Evolutionary conservation across 2,888 invertebrate genomes (phyloP).

Genomic region (Trilocha varians): DNA sequence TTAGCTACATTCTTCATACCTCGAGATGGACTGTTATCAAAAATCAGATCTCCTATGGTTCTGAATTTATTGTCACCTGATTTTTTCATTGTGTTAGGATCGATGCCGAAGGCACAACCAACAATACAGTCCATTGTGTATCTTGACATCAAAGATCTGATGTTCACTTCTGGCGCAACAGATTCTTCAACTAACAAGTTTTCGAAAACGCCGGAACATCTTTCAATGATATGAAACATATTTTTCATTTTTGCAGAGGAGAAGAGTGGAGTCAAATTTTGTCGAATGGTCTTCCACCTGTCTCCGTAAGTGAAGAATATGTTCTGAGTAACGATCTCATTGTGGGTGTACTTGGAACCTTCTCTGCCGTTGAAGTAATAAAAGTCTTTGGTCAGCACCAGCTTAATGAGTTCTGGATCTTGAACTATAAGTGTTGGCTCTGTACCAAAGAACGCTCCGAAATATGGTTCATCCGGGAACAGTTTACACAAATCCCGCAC

Average conservation of each 20-base stretch:
- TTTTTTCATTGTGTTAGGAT: conserved; percentile 32
- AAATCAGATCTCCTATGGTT: conserved; percentile 27
- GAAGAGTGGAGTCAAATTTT: conserved; percentile 25
- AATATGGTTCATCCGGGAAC: conserved; percentile 13
- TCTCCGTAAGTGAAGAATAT: conserved; percentile 25
- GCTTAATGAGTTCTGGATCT: conserved; percentile 24
- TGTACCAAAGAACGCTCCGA: conserved; percentile 17
- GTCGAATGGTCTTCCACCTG: conserved; percentile 24
- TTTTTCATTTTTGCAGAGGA: conserved; percentile 24
- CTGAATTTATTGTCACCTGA: conserved; percentile 27
- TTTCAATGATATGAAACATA: conserved; percentile 28
- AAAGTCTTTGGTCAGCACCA: conserved; percentile 24
- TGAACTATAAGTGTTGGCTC: conserved; percentile 19
- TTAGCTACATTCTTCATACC: conserved; percentile 25
- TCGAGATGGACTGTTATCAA: conserved; percentile 21
- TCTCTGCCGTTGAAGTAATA: conserved; percentile 25
- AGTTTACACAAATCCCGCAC: conserved; percentile 11
- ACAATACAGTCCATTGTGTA: conserved; percentile 46
- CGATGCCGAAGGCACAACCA: conserved; percentile 42
- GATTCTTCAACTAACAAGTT: conserved; percentile 25
- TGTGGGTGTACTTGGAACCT: conserved; percentile 15
- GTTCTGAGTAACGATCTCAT: conserved; percentile 20
- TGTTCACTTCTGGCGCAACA: conserved; percentile 20
- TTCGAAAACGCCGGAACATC: conserved; percentile 25
- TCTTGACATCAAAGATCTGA: conserved; percentile 24